phyloP scores from a whole-genome alignment of 2,113 vertebrate species.

The Nestor notabilis region DNA sequence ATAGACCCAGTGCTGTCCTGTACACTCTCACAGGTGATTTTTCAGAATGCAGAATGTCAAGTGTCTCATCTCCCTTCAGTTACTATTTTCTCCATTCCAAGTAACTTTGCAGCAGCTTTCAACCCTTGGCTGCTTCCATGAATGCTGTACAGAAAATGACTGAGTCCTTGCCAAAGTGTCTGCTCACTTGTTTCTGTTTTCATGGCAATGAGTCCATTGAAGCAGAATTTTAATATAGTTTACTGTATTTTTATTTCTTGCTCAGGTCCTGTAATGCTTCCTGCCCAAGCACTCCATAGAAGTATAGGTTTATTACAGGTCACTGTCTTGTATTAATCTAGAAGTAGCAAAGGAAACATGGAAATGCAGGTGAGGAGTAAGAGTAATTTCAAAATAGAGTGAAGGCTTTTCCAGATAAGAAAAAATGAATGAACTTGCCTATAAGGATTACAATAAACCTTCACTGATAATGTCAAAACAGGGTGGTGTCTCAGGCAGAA shows the following conservation, averaged over 20 bases:
- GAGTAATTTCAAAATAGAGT: constrained; percentile 11
- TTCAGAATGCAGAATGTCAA: background rate
- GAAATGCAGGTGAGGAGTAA: background rate
- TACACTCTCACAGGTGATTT: background rate
- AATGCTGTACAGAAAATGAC: background rate
- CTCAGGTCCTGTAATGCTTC: background rate
- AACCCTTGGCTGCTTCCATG: background rate
- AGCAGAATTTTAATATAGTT: constrained; percentile 1
- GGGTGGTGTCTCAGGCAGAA: background rate
- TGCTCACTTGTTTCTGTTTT: constrained; percentile 30
- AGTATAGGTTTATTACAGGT: constrained; percentile 26
- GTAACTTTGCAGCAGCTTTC: background rate
- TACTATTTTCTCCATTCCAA: background rate
- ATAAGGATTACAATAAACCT: background rate
- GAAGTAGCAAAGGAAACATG: background rate
- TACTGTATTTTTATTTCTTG: constrained; percentile 10
- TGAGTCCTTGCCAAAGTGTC: background rate
- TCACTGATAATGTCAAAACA: background rate
- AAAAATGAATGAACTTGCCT: background rate
- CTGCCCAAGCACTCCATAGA: background rate
- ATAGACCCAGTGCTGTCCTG: background rate
- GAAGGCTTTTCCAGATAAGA: background rate
- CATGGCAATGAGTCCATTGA: background rate
- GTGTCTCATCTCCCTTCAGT: background rate
- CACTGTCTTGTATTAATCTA: constrained; percentile 16